Evolutionary conservation across 1,140 invertebrate species (phyloP).

Genomic region (Drosophila lowei): DNA sequence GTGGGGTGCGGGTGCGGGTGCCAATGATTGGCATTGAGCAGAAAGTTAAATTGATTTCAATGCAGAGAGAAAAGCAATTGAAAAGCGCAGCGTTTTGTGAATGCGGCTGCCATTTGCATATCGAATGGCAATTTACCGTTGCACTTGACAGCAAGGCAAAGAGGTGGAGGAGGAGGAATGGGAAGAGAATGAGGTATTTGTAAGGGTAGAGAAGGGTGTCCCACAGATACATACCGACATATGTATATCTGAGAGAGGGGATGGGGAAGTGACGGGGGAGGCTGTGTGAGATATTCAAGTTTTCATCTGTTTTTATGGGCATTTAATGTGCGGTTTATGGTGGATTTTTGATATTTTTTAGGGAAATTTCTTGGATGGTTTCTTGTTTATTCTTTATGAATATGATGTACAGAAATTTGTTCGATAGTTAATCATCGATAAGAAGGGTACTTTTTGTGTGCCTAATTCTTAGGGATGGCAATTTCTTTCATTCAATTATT

Average conservation of each 20-base stretch:
- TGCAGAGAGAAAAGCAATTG: conserved; percentile 69
- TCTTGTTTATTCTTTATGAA: no score
- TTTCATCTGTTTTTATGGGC: conserved; percentile 18
- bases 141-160: conserved; percentile 59
- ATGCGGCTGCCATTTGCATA: conserved; percentile 76
- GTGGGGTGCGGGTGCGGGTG: conserved; percentile 48
- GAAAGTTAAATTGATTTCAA: conserved; percentile 81
- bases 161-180: no score
- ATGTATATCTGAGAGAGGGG: neutral
- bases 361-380: no score
- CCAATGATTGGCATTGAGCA: conserved; percentile 78
- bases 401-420: no score
- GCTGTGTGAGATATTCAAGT: neutral
- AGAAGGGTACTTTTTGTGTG: no score
- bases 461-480: no score
- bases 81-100: conserved; percentile 75
- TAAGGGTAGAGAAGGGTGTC: neutral
- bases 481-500: no score
- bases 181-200: neutral
- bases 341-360: conserved; percentile 8
- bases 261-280: neutral
- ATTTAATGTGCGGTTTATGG: conserved; percentile 31
- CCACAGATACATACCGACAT: no score
- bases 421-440: no score
- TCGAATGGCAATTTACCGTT: conserved; percentile 73